phyloP scores from a whole-genome alignment of 2,888 invertebrate species.

The Parelbella ahira region DNA sequence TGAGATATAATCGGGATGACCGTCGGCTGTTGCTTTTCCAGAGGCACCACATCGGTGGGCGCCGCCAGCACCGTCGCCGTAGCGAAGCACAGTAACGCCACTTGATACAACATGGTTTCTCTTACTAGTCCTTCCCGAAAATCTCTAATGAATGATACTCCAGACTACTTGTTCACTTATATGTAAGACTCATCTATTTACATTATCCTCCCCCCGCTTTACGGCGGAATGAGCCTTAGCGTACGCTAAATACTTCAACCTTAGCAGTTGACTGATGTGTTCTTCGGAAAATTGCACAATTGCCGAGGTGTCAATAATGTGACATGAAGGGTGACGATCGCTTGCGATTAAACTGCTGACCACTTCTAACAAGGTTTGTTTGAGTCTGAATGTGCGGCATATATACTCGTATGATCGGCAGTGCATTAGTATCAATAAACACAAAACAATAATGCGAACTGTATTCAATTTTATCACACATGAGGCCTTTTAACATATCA shows the following conservation, averaged over 20 bases:
- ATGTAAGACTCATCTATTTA: slow-evolving; percentile 76
- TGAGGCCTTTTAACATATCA: no score
- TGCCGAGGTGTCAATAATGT: slow-evolving; percentile 69
- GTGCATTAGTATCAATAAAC: slow-evolving; percentile 6
- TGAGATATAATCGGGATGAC: slow-evolving; percentile 76
- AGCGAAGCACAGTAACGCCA: slow-evolving; percentile 44
- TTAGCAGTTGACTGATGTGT: slow-evolving; percentile 71
- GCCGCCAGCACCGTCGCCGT: slow-evolving; percentile 46
- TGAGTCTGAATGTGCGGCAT: slow-evolving; percentile 3
- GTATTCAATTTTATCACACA: not conserved
- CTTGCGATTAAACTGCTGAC: slow-evolving; percentile 46
- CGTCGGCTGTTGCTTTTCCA: slow-evolving; percentile 56
- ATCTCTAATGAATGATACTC: slow-evolving; percentile 64
- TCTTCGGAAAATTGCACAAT: slow-evolving; percentile 76
- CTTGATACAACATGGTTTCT: slow-evolving; percentile 50
- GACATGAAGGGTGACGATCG: slow-evolving; percentile 58
- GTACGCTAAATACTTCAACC: slow-evolving; percentile 78
- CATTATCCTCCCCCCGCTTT: slow-evolving; percentile 75
- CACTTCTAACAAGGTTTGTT: slow-evolving; percentile 42
- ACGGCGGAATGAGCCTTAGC: slow-evolving; percentile 58
- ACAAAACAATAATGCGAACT: slow-evolving; percentile 1
- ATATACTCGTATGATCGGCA: slow-evolving; percentile 7
- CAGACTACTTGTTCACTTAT: slow-evolving; percentile 68
- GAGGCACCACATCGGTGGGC: slow-evolving; percentile 47
- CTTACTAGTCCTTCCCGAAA: slow-evolving; percentile 50